phyloP scores from a whole-genome alignment of 2,113 vertebrate genomes.

The Sturnus vulgaris region DNA sequence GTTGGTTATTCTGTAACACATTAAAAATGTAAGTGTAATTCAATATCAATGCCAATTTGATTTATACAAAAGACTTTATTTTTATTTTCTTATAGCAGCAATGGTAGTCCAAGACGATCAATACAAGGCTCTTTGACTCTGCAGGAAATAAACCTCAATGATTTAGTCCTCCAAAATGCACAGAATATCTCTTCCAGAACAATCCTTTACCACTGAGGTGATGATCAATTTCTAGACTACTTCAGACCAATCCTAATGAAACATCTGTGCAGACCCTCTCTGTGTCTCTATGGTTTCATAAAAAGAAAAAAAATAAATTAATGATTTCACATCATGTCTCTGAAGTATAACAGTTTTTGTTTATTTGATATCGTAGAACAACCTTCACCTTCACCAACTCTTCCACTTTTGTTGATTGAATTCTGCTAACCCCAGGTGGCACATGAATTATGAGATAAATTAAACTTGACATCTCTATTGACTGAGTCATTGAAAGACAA shows the following conservation, averaged over 20 bases:
- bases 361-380: not conserved
- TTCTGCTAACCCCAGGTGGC: not conserved
- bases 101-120: not conserved
- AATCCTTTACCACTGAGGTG: not conserved
- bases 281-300: not conserved
- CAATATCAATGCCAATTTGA: not conserved
- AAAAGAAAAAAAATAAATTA: not conserved
- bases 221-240: not conserved
- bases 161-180: not conserved
- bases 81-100: not conserved
- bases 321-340: not conserved
- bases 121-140: not conserved
- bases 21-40: not conserved
- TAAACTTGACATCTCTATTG: constrained; percentile 30
- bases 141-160: not conserved
- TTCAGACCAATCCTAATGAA: not conserved
- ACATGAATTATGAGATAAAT: constrained; percentile 3
- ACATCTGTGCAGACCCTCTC: not conserved
- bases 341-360: not conserved
- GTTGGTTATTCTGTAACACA: not conserved
- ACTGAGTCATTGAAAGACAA: constrained; percentile 17
- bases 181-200: not conserved
- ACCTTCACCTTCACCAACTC: not conserved
- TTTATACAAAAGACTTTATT: not conserved
- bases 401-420: not conserved